Evolutionary conservation across 2,797 vertebrate species (phyloP).

Genomic region (Siniperca scherzeri): DNA sequence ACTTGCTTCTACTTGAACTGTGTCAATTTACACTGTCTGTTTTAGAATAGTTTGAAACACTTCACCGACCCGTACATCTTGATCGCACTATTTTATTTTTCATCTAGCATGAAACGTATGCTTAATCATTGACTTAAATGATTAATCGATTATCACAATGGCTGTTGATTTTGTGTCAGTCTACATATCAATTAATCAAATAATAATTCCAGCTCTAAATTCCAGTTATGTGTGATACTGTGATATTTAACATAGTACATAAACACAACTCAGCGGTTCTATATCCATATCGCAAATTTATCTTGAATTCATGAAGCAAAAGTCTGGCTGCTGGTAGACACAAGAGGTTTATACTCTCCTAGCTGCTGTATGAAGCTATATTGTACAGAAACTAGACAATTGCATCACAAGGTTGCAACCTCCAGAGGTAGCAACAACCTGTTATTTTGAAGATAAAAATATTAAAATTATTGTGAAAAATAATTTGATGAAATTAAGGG

Average conservation of each 20-base stretch:
- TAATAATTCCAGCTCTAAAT: neutral
- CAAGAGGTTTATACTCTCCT: neutral
- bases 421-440: neutral
- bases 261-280: neutral
- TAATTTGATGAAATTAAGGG: neutral
- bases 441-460: neutral
- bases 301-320: neutral
- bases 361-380: neutral
- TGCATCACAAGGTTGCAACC: neutral
- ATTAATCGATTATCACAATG: neutral
- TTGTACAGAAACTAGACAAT: neutral
- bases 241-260: neutral
- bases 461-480: neutral
- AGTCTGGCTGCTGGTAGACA: neutral
- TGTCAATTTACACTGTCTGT: slow-evolving; percentile 1
- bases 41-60: neutral
- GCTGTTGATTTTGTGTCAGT: slow-evolving; percentile 1
- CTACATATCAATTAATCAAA: neutral
- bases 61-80: neutral
- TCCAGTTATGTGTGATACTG: neutral
- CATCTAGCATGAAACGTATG: neutral
- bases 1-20: slow-evolving; percentile 19
- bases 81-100: neutral
- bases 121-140: neutral
- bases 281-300: neutral